phyloP scores from a whole-genome alignment of 1,140 invertebrate species.

The Neodiprion virginianus region DNA sequence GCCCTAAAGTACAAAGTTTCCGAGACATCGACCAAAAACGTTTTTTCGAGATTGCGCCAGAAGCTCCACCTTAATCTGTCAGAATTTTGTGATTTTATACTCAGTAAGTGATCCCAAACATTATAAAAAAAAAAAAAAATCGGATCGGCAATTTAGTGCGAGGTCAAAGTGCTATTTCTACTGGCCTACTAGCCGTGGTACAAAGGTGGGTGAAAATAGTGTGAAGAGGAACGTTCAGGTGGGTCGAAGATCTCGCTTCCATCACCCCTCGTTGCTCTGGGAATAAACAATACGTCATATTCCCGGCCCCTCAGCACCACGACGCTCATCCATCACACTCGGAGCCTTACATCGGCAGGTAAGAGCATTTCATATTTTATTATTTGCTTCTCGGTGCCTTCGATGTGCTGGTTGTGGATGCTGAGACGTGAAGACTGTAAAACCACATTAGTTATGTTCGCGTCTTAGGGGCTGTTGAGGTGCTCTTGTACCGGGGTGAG shows the following conservation, averaged over 20 bases:
- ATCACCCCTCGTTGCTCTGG: conserved; percentile 36
- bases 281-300: conserved; percentile 50
- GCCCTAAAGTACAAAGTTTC: too few relatives aligned
- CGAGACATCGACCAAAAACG: too few relatives aligned
- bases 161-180: too few relatives aligned
- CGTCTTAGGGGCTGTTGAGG: not conserved
- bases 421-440: not conserved
- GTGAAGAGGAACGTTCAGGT: not conserved
- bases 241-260: conserved; percentile 36
- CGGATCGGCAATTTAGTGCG: too few relatives aligned
- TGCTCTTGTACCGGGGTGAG: not conserved
- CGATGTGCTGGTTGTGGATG: not conserved
- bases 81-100: too few relatives aligned
- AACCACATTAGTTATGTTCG: not conserved
- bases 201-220: too few relatives aligned
- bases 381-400: conserved; percentile 35
- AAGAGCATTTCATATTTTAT: conserved; percentile 39
- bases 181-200: not conserved
- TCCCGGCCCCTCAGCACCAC: conserved; percentile 20
- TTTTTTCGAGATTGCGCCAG: too few relatives aligned
- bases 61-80: too few relatives aligned
- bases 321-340: conserved; percentile 44
- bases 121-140: too few relatives aligned
- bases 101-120: too few relatives aligned
- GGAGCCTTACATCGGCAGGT: conserved; percentile 36